A percentile compares a stretch with the other conserved stretches of the same genome.
phyloP scores from a whole-genome alignment of 2,888 invertebrate genomes.

The Eilema caniola region DNA sequence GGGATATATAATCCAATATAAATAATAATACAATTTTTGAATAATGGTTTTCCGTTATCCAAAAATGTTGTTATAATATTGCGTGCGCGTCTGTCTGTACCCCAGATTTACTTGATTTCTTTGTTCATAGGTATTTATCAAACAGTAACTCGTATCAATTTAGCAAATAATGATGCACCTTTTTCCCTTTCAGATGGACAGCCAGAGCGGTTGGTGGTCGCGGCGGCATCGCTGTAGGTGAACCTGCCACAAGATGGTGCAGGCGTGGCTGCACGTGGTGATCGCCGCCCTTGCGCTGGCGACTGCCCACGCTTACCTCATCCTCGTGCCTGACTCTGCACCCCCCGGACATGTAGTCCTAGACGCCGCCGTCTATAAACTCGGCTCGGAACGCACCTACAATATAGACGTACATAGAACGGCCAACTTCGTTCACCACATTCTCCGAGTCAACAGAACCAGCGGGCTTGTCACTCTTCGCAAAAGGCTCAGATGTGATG shows the following conservation, averaged over 20 bases:
- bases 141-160: too few species aligned
- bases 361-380: conserved; percentile 93
- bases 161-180: not conserved
- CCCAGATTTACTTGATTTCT: too few species aligned
- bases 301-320: conserved; percentile 82
- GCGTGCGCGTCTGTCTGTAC: too few species aligned
- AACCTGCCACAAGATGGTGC: conserved; percentile 63
- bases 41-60: too few species aligned
- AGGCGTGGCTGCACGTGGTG: conserved; percentile 67
- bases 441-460: conserved; percentile 91
- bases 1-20: too few species aligned
- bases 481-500: conserved; percentile 92
- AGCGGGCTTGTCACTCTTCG: conserved; percentile 92
- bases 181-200: conserved; percentile 72
- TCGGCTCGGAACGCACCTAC: conserved; percentile 93
- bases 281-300: conserved; percentile 66
- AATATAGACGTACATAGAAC: conserved; percentile 93
- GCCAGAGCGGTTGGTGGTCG: conserved; percentile 64
- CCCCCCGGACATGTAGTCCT: conserved; percentile 90
- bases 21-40: too few species aligned
- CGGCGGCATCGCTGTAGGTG: conserved; percentile 81
- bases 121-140: too few species aligned
- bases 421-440: conserved; percentile 93
- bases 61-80: too few species aligned
- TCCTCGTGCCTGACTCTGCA: conserved; percentile 87